These are phyloP conservation scores for Eueremaeus valkanovi DNA, from an alignment of 2,888 invertebrate species.

Conservation along the genomic window DNA sequence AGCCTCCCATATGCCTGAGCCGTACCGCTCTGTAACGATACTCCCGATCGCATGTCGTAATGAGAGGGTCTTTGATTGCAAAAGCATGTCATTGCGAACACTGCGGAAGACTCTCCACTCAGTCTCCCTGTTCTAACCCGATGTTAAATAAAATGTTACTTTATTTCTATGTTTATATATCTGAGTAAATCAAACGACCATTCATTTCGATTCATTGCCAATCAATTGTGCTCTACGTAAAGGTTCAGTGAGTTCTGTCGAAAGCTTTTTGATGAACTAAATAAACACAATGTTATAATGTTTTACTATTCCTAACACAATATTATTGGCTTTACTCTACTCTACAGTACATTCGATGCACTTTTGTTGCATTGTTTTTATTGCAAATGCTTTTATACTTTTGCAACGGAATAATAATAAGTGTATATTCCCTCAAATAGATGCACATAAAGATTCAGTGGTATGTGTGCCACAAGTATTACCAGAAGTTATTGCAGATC, in stretches of 20 bases:
- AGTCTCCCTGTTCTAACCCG: not conserved
- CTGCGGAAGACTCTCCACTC: conserved; percentile 7
- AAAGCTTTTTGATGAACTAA: conserved; percentile 29
- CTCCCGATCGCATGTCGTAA: conserved; percentile 8
- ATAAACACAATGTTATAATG: conserved; percentile 2
- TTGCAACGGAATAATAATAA: conserved; percentile 22
- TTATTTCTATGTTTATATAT: conserved; percentile 11
- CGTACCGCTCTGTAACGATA: not conserved
- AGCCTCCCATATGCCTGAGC: not conserved
- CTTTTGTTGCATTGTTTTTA: conserved; percentile 33
- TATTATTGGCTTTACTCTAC: conserved; percentile 18
- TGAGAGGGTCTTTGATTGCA: conserved; percentile 1
- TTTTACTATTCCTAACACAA: conserved; percentile 24
- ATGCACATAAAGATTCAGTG: conserved; percentile 20
- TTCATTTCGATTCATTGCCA: conserved; percentile 23
- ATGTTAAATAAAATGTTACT: conserved; percentile 28
- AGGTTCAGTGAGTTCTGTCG: not conserved
- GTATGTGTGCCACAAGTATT: conserved; percentile 25
- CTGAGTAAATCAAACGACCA: conserved; percentile 6
- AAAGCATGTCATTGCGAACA: conserved; percentile 5
- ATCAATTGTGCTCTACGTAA: conserved; percentile 6
- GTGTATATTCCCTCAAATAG: conserved; percentile 14
- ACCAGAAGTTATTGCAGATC: conserved; percentile 29
- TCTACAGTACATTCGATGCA: not conserved
- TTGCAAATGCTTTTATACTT: conserved; percentile 10